These are phyloP conservation scores for Drosophila setifemur DNA, from an alignment of 1,140 invertebrate genomes.

Conservation along the genomic window DNA sequence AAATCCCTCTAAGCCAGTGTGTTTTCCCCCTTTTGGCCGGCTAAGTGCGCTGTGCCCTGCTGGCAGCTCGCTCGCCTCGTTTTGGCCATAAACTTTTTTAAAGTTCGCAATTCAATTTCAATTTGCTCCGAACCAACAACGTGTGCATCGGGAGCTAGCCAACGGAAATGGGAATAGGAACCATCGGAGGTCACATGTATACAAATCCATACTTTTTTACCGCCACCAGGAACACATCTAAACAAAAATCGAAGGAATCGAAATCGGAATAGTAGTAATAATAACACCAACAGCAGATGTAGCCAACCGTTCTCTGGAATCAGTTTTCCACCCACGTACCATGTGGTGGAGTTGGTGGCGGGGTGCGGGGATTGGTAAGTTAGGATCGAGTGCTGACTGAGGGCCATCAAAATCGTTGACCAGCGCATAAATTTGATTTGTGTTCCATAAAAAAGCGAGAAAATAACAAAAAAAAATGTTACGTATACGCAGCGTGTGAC, in stretches of 20 bases:
- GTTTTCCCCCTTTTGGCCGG: neutral
- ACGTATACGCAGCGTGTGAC: constrained; percentile 55
- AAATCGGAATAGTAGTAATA: constrained; percentile 54
- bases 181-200: constrained; percentile 25
- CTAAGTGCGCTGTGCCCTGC: constrained; percentile 36
- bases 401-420: constrained; percentile 63
- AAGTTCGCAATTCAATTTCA: constrained; percentile 79
- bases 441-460: constrained; percentile 61
- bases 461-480: constrained; percentile 18
- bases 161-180: constrained; percentile 38
- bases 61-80: constrained; percentile 32
- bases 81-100: constrained; percentile 72
- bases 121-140: constrained; percentile 46
- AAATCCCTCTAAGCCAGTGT: constrained; percentile 39
- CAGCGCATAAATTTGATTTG: constrained; percentile 78
- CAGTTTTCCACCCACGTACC: constrained; percentile 73
- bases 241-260: constrained; percentile 47
- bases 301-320: constrained; percentile 31
- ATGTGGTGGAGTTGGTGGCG: neutral
- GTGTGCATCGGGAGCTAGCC: constrained; percentile 18
- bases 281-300: constrained; percentile 21
- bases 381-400: constrained; percentile 6
- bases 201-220: constrained; percentile 16
- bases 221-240: constrained; percentile 12
- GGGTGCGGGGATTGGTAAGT: constrained; percentile 7